Evolutionary conservation across 2,888 invertebrate genomes (phyloP), one percentile per base, ranked within the genome.

Genomic region (Plutella xylostella): DNA sequence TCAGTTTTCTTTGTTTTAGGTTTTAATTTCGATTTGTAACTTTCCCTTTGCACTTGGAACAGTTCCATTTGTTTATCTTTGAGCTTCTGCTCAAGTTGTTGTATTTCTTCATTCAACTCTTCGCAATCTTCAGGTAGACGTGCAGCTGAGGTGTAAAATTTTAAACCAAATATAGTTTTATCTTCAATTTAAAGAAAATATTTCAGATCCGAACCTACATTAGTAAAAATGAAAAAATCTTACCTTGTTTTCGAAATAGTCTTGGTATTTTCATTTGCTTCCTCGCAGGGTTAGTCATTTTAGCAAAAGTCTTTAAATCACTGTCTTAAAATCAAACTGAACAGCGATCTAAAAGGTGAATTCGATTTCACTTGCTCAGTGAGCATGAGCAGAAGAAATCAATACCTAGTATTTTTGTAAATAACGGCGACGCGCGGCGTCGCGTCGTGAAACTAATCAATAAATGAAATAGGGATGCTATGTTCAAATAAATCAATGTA

Each of bases 1-100:
- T 67, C 67, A 1, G 55, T 45, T 48, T 57, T 68, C 31, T 54
- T 64, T 42, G 63, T 67, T 0, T 51, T 41, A 0, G 55, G 54
- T 1, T 56, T 48, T 14, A 43, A 48, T 52, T 71, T 73, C 3
- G 54, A 54, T 45, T 58, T 66, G 35, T 61, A 65, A 17, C 56
- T 60, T 22, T 65, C 63, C 48, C 72, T 60, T 50, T 73, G 73
- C 1, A 73, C 53, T 50, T 70, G 64, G 53, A 79, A 76, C n/a
- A 72, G 48, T 46, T 72, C 68, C 54, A 68, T 57, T 18, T 77
- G 69, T 48, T 65, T 69, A 19, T 72, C 63, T 46, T 55, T 65
- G 0, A 79, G 52, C 25, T 52, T 60, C 43, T 63, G 51, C 53
- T 77, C 64, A 21, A 78, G 48, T 17, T 60, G 55, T 28, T 64